Evolutionary conservation across 2,888 invertebrate genomes (phyloP), one percentile per base, ranked within the genome.

Genomic region (Platycheirus albimanus): DNA sequence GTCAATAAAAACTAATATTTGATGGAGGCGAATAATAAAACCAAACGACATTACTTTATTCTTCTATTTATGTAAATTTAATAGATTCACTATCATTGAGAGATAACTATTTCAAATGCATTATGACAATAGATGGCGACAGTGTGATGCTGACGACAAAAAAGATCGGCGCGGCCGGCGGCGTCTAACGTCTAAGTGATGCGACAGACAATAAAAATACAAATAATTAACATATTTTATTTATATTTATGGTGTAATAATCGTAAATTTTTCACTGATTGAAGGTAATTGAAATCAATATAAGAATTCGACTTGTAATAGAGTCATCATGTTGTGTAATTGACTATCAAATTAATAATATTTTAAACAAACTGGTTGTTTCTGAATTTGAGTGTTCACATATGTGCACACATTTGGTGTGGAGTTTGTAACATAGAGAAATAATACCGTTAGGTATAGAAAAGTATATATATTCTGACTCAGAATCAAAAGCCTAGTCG

Each of bases 51-150:
- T 76, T 76, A 69, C 28, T 58, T 67, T 66, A 36, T 49, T 49
- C 4, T 30, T 54, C 7, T 15, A 36, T 63, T 36, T 72, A 43
- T 58, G 54, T n/a, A 67, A 75, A 66, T 38, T 10, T 47, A 30
- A 47, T 19, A 30, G 36, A 56, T 61, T 52, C 43, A 52, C 43
- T 36, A 58, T 67, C 58, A 36, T 51, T 36, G 45, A 51, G 28
- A 52, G 30, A 33, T 4, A 33, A 33, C 30, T 33, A 67, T 67
- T 76, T 36, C 20, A 33, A 33, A 11, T 45, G 38, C 54, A n/a
- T n/a, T n/a, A n/a, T n/a, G n/a, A n/a, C 63, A 76, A 54, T 47
- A 54, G 47, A 69, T 43, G 52, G 45, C 52, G 69, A 63, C 69
- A 54, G 15, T 19, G 8, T 61, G 43, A 69, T 51, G 52, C 7